Evolutionary conservation across 2,797 vertebrate species (phyloP).

Genomic region (Paguma larvata): DNA sequence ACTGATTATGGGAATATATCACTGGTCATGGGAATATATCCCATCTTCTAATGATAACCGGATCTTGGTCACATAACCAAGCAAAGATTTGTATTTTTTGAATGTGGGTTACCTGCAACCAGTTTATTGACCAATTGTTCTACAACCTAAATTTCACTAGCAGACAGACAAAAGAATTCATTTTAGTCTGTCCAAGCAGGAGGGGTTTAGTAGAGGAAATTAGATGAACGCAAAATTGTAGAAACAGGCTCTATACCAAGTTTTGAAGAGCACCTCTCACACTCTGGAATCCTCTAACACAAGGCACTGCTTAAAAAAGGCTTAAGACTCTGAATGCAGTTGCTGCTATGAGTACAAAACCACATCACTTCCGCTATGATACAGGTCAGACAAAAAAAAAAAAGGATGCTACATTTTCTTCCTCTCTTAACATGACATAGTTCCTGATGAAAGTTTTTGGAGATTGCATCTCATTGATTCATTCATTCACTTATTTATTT

Average conservation of each 20-base stretch:
- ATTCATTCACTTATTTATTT: background rate
- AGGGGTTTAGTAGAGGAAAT: background rate
- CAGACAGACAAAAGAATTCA: background rate
- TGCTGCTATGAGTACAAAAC: background rate
- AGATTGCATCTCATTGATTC: background rate
- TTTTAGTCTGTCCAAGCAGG: background rate
- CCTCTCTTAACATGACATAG: background rate
- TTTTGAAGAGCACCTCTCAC: background rate
- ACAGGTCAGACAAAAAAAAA: background rate
- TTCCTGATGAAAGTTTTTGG: background rate
- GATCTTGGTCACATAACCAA: background rate
- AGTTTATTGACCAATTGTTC: background rate
- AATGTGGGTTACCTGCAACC: background rate
- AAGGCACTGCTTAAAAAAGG: background rate
- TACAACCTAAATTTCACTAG: background rate
- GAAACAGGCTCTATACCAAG: background rate
- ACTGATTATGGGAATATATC: conserved; percentile 4
- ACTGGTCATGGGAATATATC: background rate
- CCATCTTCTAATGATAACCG: conserved; percentile 24
- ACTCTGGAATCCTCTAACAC: background rate
- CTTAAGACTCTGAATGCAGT: background rate
- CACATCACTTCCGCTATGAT: background rate
- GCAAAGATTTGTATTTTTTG: conserved; percentile 13
- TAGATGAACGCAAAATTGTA: background rate
- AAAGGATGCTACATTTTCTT: background rate